Base-by-base conservation (phyloP, 1,140 invertebrate genomes). In the Drosophila seguyi region DNA sequence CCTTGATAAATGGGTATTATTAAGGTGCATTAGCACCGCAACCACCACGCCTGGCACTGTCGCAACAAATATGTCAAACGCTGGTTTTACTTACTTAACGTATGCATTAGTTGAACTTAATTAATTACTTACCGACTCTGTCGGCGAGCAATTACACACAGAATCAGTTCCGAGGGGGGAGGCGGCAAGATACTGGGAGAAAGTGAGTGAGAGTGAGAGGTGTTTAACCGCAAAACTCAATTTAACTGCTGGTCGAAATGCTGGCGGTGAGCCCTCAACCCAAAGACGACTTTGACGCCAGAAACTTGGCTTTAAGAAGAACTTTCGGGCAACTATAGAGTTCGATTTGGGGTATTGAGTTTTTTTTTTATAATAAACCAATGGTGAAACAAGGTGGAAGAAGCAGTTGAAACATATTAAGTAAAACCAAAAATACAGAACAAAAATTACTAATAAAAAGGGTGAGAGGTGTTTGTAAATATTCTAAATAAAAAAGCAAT, bases 61-160 rank as follows among this genome's bases (percentile, higher is more conserved):
- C 76, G 58, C 72, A 56, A 65, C 62, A 78, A 75, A 81, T 82
- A 69, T 68, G 60, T 68, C 42, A 68, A 68, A 48, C 38, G 57
- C 56, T 59, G 61, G 34, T 48, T 67, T 67, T 65, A 67, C 60
- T 67, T 39, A 39, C 60, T 65, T 65, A 65, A 66, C 50, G 63
- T 45, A 68, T 47, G 63, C 63, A 73, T 73, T 72, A 69, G 52
- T 53, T 31, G n/a, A 72, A 73, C 52, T 59, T 73, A 73, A 73
- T 73, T 73, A 73, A 73, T 71, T 73, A 71, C 42, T 69, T 55
- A 38, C 52, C 34, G 52, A 55, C 52, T 55, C 52, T 45, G 45
- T 50, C 61, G 47, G 22, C 31, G 31, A 65, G 38, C 42, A 67
- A 68, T 67, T 67, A 61, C 61, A 61, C 61, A 65, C 39, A 63